Percentiles rank a stretch among this genome's conserved stretches.
These are phyloP conservation scores for Gambusia holbrooki DNA, from an alignment of 2,113 vertebrate species.

Conservation along the genomic window DNA sequence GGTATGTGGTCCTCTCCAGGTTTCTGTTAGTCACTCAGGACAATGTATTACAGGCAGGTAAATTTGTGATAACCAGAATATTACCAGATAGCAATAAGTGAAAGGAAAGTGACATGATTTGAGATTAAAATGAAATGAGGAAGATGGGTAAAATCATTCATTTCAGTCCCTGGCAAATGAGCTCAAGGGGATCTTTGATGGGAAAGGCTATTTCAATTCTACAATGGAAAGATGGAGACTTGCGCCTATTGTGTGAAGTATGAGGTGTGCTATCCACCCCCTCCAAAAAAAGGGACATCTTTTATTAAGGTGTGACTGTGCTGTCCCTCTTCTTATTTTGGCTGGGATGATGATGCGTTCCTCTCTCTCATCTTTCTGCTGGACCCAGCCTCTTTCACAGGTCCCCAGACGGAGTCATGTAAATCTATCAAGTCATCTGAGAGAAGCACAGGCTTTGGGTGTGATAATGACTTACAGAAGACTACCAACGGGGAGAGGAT, in stretches of 20 bases:
- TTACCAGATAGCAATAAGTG: slow-evolving; percentile 53
- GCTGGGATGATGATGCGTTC: slow-evolving; percentile 59
- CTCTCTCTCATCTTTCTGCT: slow-evolving; percentile 45
- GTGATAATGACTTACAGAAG: slow-evolving; percentile 77
- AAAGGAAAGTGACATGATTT: slow-evolving; percentile 64
- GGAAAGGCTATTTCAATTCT: slow-evolving; percentile 64
- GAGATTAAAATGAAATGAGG: slow-evolving; percentile 70
- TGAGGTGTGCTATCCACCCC: slow-evolving; percentile 37
- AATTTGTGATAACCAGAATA: slow-evolving; percentile 51
- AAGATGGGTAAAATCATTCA: slow-evolving; percentile 47
- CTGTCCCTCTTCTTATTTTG: slow-evolving; percentile 64
- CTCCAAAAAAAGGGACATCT: slow-evolving; percentile 51
- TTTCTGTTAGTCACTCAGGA: slow-evolving; percentile 38
- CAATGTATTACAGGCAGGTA: slow-evolving; percentile 45
- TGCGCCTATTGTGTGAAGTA: slow-evolving; percentile 71
- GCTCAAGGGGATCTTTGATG: slow-evolving; percentile 64
- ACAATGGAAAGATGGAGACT: slow-evolving; percentile 59
- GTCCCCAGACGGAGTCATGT: slow-evolving; percentile 74
- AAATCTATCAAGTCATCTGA: slow-evolving; percentile 77
- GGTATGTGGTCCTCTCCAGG: slow-evolving; percentile 27
- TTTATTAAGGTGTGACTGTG: slow-evolving; percentile 72
- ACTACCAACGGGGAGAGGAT: slow-evolving; percentile 62
- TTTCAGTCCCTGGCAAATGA: slow-evolving; percentile 56
- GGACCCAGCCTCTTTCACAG: slow-evolving; percentile 64
- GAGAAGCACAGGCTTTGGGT: slow-evolving; percentile 67